These are phyloP conservation scores for Dasypogon diadema DNA, from an alignment of 2,888 invertebrate species.

Conservation along the genomic window DNA sequence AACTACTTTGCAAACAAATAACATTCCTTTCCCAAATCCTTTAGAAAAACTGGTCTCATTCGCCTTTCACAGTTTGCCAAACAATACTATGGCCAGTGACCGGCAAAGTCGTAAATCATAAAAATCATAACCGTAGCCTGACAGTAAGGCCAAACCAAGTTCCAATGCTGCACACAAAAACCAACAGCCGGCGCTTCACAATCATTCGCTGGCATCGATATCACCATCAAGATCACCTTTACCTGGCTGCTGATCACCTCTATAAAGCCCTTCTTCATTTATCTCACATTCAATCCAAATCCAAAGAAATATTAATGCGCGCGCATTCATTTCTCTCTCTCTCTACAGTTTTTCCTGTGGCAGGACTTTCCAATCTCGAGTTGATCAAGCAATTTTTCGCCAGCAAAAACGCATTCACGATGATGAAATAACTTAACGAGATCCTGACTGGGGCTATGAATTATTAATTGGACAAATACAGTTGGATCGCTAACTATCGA, in stretches of 20 bases:
- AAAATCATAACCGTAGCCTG: slow-evolving; percentile 48
- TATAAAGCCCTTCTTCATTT: slow-evolving; percentile 33
- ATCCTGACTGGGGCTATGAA: slow-evolving; percentile 49
- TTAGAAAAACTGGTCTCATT: slow-evolving; percentile 15
- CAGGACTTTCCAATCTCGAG: slow-evolving; percentile 43
- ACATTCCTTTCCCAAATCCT: slow-evolving; percentile 29
- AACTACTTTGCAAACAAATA: background rate
- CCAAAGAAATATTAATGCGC: slow-evolving; percentile 49
- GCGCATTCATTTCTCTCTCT: slow-evolving; percentile 42
- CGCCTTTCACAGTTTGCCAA: slow-evolving; percentile 24
- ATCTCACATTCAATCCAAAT: slow-evolving; percentile 43
- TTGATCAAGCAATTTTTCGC: slow-evolving; percentile 40
- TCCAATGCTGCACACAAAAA: slow-evolving; percentile 33
- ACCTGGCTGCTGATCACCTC: slow-evolving; percentile 34
- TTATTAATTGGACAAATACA: slow-evolving; percentile 51
- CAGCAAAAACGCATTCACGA: slow-evolving; percentile 40
- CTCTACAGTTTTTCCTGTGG: background rate
- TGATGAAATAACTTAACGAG: slow-evolving; percentile 52
- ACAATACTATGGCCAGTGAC: slow-evolving; percentile 41
- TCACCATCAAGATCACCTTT: slow-evolving; percentile 49
- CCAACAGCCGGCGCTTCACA: slow-evolving; percentile 45
- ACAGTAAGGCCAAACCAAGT: slow-evolving; percentile 40
- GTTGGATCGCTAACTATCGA: slow-evolving; percentile 27
- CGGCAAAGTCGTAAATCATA: slow-evolving; percentile 49
- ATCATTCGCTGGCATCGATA: slow-evolving; percentile 45